Conservation (phyloP, 2,113 vertebrate genomes). For the Eulacestoma nigropectus region DNA sequence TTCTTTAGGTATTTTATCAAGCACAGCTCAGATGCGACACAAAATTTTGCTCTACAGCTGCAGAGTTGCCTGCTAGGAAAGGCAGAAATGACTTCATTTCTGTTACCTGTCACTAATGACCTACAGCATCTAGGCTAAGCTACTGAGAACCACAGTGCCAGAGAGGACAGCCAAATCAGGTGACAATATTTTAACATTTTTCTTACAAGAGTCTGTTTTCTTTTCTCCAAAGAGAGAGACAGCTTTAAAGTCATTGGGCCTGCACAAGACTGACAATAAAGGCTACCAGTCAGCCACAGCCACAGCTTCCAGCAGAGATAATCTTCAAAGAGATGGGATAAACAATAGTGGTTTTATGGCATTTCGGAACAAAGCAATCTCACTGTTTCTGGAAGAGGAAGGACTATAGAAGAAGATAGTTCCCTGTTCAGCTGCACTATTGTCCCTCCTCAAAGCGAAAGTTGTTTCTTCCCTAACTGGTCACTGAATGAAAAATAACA, state of each 20-base stretch:
- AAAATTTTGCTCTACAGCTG: not conserved
- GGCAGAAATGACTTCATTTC: not conserved
- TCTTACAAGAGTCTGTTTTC: not conserved
- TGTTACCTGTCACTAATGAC: not conserved
- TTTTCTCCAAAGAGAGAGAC: not conserved
- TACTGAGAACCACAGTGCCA: not conserved
- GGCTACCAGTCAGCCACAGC: not conserved
- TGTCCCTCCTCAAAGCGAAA: not conserved
- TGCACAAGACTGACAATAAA: not conserved
- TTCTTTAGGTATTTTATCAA: not conserved
- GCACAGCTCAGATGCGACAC: not conserved
- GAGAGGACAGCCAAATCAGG: not conserved
- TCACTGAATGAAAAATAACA: not conserved
- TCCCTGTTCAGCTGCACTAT: not conserved
- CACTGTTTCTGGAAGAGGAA: not conserved
- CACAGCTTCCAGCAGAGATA: not conserved
- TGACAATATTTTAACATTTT: not conserved
- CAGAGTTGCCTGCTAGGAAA: not conserved
- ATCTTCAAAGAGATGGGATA: not conserved
- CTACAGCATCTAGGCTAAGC: not conserved
- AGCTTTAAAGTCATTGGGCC: not conserved
- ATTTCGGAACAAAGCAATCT: not conserved
- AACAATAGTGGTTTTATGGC: not conserved
- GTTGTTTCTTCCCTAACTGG: not conserved
- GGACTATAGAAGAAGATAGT: not conserved